These are phyloP conservation scores for Ormyrus thymus DNA, from an alignment of 2,888 invertebrate species.

Conservation along the genomic window DNA sequence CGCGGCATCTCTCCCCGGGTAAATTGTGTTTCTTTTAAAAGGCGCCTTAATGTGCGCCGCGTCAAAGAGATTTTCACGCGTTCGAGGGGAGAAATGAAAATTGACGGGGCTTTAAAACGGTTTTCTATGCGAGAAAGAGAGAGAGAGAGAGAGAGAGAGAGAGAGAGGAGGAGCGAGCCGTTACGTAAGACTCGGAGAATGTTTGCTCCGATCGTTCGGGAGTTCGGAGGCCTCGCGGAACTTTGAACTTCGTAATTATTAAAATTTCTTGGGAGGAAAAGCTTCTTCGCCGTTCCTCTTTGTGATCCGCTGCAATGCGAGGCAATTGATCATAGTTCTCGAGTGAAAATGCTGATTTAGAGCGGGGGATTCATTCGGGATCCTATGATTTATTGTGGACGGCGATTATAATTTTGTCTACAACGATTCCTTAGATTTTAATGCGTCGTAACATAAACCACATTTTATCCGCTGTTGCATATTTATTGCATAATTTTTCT, in stretches of 20 bases:
- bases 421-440: too few relatives aligned
- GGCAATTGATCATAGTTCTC: too few relatives aligned
- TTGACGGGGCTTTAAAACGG: constrained; percentile 7
- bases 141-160: too few relatives aligned
- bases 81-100: constrained; percentile 13
- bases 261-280: constrained; percentile 52
- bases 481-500: too few relatives aligned
- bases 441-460: too few relatives aligned
- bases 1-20: neutral
- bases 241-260: constrained; percentile 59
- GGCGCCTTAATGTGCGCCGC: neutral
- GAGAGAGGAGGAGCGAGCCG: constrained; percentile 16
- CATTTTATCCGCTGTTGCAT: too few relatives aligned
- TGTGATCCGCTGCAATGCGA: too few relatives aligned
- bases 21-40: neutral
- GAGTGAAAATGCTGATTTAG: too few relatives aligned
- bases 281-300: too few relatives aligned
- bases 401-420: too few relatives aligned
- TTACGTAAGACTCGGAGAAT: neutral
- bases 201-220: constrained; percentile 38
- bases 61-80: constrained; percentile 15
- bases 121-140: constrained; percentile 12
- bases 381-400: too few relatives aligned
- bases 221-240: constrained; percentile 50
- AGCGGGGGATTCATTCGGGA: too few relatives aligned